Conservation (phyloP, 2,113 vertebrate genomes). For the Pantherophis guttatus region DNA sequence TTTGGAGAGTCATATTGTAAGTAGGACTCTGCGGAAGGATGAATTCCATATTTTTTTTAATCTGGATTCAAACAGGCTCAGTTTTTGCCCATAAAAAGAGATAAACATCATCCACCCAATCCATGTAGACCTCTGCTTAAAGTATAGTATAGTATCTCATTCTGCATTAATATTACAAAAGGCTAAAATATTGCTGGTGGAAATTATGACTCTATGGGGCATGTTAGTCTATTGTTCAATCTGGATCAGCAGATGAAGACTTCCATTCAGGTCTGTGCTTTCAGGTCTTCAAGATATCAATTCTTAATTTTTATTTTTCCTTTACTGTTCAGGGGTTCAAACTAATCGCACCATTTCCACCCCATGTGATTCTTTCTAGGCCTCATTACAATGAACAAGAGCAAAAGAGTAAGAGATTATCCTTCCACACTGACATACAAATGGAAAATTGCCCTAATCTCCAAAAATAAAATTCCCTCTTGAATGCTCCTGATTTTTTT, state of each 20-base stretch:
- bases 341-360: background rate
- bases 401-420: background rate
- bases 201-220: background rate
- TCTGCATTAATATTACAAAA: background rate
- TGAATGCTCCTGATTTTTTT: background rate
- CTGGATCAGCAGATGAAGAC: background rate
- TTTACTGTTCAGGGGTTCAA: background rate
- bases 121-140: background rate
- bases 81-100: background rate
- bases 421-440: background rate
- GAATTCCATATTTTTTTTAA: background rate
- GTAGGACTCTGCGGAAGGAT: background rate
- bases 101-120: background rate
- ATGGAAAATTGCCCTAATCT: background rate
- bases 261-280: background rate
- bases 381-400: background rate
- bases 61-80: background rate
- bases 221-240: background rate
- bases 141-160: background rate
- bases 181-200: background rate
- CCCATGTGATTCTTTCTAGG: background rate
- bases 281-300: background rate
- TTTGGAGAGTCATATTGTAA: background rate
- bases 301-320: background rate
- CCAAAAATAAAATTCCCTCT: background rate